Percentiles rank a stretch among this genome's conserved stretches.
These are phyloP conservation scores for Merops nubicus DNA, from an alignment of 2,113 vertebrate genomes.

Conservation along the genomic window DNA sequence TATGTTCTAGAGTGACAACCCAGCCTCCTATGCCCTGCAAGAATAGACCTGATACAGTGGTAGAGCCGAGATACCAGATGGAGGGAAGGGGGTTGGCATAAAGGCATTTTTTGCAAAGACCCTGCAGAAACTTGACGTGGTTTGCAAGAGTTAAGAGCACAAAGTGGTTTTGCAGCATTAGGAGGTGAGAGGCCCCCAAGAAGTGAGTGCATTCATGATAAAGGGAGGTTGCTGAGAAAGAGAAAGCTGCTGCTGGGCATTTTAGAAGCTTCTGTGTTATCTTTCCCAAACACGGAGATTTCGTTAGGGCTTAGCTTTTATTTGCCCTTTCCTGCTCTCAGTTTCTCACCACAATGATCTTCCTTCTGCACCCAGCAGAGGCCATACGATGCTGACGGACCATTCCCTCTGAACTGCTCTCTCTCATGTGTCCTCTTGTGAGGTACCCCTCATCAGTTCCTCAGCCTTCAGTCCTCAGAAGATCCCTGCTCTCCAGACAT, in stretches of 20 bases:
- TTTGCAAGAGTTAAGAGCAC: slow-evolving; percentile 42
- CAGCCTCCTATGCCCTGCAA: neutral
- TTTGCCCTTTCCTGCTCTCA: slow-evolving; percentile 19
- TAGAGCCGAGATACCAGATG: neutral
- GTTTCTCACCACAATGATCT: neutral
- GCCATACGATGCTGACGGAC: neutral
- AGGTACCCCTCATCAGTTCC: neutral
- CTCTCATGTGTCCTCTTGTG: fast-evolving
- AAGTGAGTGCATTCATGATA: neutral
- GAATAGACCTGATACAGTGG: neutral
- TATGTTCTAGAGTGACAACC: neutral
- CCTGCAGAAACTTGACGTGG: fast-evolving
- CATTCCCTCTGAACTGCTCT: neutral
- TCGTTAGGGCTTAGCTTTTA: slow-evolving; percentile 8
- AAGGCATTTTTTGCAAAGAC: neutral
- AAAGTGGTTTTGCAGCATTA: slow-evolving; percentile 37
- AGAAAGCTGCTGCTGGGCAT: neutral
- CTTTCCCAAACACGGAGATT: slow-evolving; percentile 31
- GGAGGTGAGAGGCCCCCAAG: neutral
- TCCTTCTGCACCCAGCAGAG: neutral
- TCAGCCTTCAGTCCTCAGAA: neutral
- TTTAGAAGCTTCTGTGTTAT: slow-evolving; percentile 14
- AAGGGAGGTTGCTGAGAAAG: neutral
- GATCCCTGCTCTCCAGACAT: neutral
- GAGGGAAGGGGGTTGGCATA: neutral